phyloP scores from a whole-genome alignment of 1,140 invertebrate genomes.

The Centruroides sculpturatus region DNA sequence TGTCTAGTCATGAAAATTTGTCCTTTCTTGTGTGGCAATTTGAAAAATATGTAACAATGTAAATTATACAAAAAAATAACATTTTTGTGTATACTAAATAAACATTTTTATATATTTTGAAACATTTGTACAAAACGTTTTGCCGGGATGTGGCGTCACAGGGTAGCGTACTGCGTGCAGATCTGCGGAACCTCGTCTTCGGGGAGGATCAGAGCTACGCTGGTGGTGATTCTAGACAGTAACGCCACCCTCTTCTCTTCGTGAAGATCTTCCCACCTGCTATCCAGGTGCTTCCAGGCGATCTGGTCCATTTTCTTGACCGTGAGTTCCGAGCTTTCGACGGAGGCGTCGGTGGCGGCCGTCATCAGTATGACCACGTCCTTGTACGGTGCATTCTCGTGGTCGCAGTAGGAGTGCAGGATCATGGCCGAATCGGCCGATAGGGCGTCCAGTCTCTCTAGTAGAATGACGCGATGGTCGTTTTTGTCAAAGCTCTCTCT shows the following conservation, averaged over 20 bases:
- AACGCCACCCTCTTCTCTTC: constrained; percentile 1
- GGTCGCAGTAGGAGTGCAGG: constrained; percentile 4
- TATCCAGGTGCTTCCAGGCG: background rate
- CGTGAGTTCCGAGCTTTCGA: background rate
- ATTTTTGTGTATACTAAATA: too few relatives aligned
- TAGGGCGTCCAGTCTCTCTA: background rate
- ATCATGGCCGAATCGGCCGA: background rate
- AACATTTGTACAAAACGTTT: too few relatives aligned
- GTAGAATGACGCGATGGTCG: background rate
- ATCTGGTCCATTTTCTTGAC: background rate
- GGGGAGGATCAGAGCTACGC: background rate
- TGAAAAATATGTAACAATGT: too few relatives aligned
- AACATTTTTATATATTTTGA: too few relatives aligned
- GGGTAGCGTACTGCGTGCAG: too few relatives aligned
- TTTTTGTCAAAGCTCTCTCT: background rate
- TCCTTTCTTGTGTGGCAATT: too few relatives aligned
- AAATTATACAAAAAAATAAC: too few relatives aligned
- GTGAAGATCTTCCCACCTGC: background rate
- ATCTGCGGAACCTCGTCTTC: background rate
- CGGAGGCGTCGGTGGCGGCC: background rate
- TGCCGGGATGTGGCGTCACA: too few relatives aligned
- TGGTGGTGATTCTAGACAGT: background rate
- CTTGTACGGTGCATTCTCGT: constrained; percentile 9
- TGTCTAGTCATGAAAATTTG: too few relatives aligned
- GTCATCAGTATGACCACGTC: background rate